Evolutionary conservation across 1,140 invertebrate genomes (phyloP).

Genomic region (Melipona quadrifasciata): DNA sequence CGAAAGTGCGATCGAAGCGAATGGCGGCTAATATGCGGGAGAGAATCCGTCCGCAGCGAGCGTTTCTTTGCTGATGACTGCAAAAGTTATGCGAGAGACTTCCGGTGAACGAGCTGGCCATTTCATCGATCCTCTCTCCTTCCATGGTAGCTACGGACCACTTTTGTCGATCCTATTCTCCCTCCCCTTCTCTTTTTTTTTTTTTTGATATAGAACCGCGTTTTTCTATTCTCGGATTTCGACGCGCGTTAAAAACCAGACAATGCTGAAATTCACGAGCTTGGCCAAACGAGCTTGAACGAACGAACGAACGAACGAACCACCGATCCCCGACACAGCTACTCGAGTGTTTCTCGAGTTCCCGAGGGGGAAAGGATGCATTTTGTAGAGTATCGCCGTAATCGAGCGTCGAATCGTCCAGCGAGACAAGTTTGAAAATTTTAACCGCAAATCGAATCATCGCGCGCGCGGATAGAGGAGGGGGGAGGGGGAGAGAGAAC

Average conservation of each 20-base stretch:
- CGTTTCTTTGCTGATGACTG: constrained; percentile 58
- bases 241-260: constrained; percentile 25
- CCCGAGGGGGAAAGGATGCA: neutral
- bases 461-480: no score
- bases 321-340: neutral
- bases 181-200: constrained; percentile 16
- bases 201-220: neutral
- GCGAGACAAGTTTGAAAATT: constrained; percentile 17
- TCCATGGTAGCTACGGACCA: constrained; percentile 2
- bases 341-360: neutral
- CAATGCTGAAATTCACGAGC: neutral
- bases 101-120: constrained; percentile 58
- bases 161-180: constrained; percentile 27
- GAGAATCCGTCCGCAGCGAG: constrained; percentile 39
- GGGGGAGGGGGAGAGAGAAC: no score
- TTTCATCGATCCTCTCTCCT: constrained; percentile 41
- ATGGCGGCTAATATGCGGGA: constrained; percentile 39
- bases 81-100: constrained; percentile 60
- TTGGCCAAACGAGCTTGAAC: neutral
- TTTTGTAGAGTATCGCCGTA: neutral
- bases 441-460: neutral
- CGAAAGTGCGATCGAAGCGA: constrained; percentile 41
- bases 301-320: neutral
- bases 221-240: constrained; percentile 19
- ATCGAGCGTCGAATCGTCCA: neutral